Percentiles rank a stretch among this genome's conserved stretches.
Evolutionary conservation across 2,888 invertebrate species (phyloP).

Genomic region (Unio delphinus): DNA sequence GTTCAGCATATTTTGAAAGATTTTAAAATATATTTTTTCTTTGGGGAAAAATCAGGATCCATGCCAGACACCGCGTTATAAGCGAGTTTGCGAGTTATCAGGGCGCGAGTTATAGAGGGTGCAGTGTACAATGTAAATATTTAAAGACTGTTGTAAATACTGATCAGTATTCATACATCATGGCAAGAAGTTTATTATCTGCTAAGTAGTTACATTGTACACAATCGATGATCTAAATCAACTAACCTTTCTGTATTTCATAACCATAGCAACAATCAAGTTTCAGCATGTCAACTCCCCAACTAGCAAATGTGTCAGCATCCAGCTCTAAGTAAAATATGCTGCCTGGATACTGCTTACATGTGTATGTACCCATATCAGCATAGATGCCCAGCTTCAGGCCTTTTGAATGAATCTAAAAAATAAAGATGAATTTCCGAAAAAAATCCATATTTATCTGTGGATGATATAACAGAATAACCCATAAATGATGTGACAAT

Average conservation of each 20-base stretch:
- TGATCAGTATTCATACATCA: no score
- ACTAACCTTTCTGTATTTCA: slow-evolving; percentile 73
- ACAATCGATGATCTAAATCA: not conserved
- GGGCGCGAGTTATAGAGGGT: no score
- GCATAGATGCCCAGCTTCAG: slow-evolving; percentile 97
- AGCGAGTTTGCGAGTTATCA: no score
- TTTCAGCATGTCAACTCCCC: slow-evolving; percentile 96
- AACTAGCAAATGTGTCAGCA: slow-evolving; percentile 92
- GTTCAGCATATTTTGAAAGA: no score
- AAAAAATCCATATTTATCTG: not conserved
- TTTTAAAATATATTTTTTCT: no score
- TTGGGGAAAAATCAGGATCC: no score
- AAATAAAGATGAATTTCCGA: not conserved
- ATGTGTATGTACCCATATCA: slow-evolving; percentile 97
- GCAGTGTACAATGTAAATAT: no score
- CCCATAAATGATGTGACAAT: not conserved
- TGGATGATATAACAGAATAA: not conserved
- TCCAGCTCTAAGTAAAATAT: slow-evolving; percentile 88
- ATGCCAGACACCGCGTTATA: no score
- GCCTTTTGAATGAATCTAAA: slow-evolving; percentile 74
- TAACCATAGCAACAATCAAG: slow-evolving; percentile 96
- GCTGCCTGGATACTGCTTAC: slow-evolving; percentile 97
- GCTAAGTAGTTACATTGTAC: not conserved
- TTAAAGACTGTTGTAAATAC: no score
- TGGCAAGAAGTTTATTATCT: not conserved